These are phyloP conservation scores for Tor tambroides DNA, from an alignment of 2,113 vertebrate species.

Conservation along the genomic window DNA sequence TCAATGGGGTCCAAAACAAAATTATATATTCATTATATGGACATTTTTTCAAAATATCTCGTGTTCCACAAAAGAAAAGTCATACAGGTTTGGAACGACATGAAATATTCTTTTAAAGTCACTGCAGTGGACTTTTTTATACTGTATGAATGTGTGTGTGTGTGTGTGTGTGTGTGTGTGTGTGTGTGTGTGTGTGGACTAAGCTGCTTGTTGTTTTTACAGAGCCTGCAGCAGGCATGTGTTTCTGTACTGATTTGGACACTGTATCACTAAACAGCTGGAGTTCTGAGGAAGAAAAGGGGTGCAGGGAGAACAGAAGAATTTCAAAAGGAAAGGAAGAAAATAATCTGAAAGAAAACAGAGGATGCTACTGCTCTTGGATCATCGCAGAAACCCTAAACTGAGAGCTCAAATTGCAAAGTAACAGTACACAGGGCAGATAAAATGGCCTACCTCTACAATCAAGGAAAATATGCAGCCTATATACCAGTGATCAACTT, in stretches of 20 bases:
- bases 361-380: not conserved
- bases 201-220: not conserved
- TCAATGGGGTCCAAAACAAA: not conserved
- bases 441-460: not conserved
- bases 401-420: not conserved
- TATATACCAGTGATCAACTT: not conserved
- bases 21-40: too few relatives aligned
- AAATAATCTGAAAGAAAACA: not conserved
- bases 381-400: not conserved
- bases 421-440: not conserved
- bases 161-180: too few relatives aligned
- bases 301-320: not conserved
- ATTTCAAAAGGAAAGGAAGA: not conserved
- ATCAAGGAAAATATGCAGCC: not conserved
- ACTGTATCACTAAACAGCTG: slow-evolving; percentile 53
- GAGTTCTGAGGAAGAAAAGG: slow-evolving; percentile 28
- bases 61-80: too few relatives aligned
- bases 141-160: not conserved
- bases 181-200: not conserved
- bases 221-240: slow-evolving; percentile 33
- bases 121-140: not conserved
- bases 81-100: not conserved
- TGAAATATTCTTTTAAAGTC: not conserved
- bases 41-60: too few relatives aligned
- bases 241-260: slow-evolving; percentile 54